A percentile compares a stretch with the other conserved stretches of the same genome.
phyloP scores from a whole-genome alignment of 2,113 vertebrate species.

The Jaculus jaculus region DNA sequence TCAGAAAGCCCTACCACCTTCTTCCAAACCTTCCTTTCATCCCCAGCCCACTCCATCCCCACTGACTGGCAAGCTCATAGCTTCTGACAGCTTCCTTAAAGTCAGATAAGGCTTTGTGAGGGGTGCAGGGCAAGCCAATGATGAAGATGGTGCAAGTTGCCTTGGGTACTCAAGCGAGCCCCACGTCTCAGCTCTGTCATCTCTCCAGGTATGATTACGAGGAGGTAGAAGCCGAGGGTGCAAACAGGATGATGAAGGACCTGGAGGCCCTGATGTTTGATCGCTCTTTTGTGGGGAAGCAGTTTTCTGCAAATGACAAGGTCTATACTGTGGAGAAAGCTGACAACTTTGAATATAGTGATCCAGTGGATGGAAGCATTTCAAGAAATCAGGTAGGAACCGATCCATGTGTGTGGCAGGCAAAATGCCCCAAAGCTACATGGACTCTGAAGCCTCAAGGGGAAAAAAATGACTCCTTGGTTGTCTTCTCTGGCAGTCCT shows the following conservation, averaged over 20 bases:
- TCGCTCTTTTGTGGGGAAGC: slow-evolving; percentile 92
- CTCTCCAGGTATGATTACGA: slow-evolving; percentile 95
- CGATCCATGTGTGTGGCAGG: neutral
- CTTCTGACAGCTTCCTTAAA: slow-evolving; percentile 33
- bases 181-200: neutral
- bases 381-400: slow-evolving; percentile 95
- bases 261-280: slow-evolving; percentile 92
- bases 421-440: neutral
- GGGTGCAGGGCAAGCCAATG: neutral
- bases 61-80: neutral
- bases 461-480: neutral
- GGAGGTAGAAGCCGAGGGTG: slow-evolving; percentile 95
- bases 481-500: neutral
- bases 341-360: slow-evolving; percentile 96
- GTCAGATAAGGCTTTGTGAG: neutral
- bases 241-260: slow-evolving; percentile 96
- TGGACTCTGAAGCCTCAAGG: neutral
- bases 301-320: slow-evolving; percentile 92
- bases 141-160: neutral
- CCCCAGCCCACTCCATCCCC: neutral
- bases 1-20: neutral
- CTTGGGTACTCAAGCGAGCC: neutral
- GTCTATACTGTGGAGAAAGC: slow-evolving; percentile 93
- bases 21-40: slow-evolving; percentile 4
- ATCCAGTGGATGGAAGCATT: slow-evolving; percentile 96